These are phyloP conservation scores for Cygnus atratus DNA, from an alignment of 2,113 vertebrate genomes.

Conservation along the genomic window DNA sequence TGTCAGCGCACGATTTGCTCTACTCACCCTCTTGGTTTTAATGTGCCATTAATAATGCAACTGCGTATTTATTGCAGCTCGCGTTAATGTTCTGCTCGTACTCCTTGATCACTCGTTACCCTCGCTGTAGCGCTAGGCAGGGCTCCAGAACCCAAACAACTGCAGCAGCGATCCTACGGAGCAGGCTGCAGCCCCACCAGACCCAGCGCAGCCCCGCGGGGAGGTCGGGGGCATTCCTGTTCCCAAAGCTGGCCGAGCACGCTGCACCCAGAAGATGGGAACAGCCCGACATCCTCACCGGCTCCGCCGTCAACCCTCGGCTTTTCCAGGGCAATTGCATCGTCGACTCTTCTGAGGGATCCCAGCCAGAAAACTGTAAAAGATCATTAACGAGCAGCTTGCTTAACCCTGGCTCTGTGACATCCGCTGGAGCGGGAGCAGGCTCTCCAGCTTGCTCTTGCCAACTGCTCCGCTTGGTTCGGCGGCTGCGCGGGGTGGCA, in stretches of 20 bases:
- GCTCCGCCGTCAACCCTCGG: background rate
- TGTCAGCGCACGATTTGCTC: background rate
- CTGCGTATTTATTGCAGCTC: conserved; percentile 18
- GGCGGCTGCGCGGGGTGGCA: too few relatives aligned
- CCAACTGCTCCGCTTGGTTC: background rate
- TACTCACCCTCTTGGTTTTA: conserved; percentile 1
- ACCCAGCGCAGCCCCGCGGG: background rate
- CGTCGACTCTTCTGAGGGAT: background rate
- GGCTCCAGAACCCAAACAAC: conserved; percentile 34
- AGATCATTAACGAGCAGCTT: background rate
- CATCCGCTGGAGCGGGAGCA: background rate
- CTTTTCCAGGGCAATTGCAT: background rate
- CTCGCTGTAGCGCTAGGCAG: background rate
- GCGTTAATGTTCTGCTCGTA: background rate
- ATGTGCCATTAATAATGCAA: conserved; percentile 46
- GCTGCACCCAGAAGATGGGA: background rate
- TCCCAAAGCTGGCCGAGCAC: accelerated
- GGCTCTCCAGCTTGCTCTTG: background rate
- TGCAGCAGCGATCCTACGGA: background rate
- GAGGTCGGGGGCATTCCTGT: background rate
- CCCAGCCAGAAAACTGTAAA: background rate
- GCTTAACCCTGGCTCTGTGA: background rate
- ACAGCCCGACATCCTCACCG: background rate
- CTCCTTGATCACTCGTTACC: conserved; percentile 16
- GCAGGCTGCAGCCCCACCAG: background rate